phyloP scores from a whole-genome alignment of 2,113 vertebrate genomes.

The Passer montanus region DNA sequence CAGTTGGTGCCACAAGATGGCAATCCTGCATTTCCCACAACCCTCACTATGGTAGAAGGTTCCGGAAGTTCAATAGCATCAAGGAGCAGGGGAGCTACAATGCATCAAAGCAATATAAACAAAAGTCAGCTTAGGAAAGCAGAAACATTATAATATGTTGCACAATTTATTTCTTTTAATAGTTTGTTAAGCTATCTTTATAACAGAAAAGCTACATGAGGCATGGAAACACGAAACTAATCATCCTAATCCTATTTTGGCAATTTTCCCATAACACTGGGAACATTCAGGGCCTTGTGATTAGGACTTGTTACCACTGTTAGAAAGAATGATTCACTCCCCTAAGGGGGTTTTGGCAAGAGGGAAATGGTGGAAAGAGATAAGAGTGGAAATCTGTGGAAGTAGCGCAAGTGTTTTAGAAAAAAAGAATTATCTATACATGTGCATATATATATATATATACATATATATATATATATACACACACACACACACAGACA shows the following conservation, averaged over 20 bases:
- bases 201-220: background rate
- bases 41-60: background rate
- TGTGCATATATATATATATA: background rate
- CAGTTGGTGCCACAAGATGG: slow-evolving; percentile 51
- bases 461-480: background rate
- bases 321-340: slow-evolving; percentile 17
- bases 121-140: background rate
- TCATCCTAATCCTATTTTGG: slow-evolving; percentile 15
- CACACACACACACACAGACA: background rate
- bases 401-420: background rate
- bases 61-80: slow-evolving; percentile 44
- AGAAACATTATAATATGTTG: background rate
- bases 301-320: background rate
- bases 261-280: background rate
- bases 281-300: background rate
- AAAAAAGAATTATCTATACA: background rate
- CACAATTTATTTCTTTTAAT: background rate
- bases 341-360: background rate
- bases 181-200: slow-evolving; percentile 14
- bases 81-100: background rate
- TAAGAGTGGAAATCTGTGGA: background rate
- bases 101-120: background rate
- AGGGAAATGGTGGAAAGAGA: background rate
- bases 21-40: slow-evolving; percentile 20
- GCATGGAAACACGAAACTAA: slow-evolving; percentile 1